phyloP scores from a whole-genome alignment of 2,888 invertebrate genomes.

The Brachyptera risi region DNA sequence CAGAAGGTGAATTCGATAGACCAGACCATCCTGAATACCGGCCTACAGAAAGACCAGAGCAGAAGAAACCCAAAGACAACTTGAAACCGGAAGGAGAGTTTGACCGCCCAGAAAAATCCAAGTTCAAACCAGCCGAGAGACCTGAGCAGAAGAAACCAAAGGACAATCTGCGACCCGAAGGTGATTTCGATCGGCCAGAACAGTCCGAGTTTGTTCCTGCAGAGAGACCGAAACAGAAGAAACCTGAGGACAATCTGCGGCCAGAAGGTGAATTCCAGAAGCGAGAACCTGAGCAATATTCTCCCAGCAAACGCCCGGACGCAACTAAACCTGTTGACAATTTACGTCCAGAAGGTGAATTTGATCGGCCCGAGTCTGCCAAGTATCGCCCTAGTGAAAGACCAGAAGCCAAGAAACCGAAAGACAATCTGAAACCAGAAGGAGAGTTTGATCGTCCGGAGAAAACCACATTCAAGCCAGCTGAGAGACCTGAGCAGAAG shows the following conservation, averaged over 20 bases:
- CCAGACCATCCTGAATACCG: constrained; percentile 41
- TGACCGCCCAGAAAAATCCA: constrained; percentile 36
- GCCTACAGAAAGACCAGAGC: constrained; percentile 40
- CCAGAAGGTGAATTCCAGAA: constrained; percentile 47
- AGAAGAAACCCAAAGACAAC: constrained; percentile 48
- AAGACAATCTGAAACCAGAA: constrained; percentile 52
- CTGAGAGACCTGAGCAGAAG: constrained; percentile 30
- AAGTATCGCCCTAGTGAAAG: constrained; percentile 17
- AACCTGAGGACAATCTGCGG: constrained; percentile 38
- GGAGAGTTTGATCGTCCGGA: constrained; percentile 50
- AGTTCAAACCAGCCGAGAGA: constrained; percentile 30
- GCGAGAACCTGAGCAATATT: constrained; percentile 33
- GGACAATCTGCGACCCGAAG: constrained; percentile 50
- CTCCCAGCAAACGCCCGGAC: constrained; percentile 43
- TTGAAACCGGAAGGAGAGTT: constrained; percentile 56
- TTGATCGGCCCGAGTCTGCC: constrained; percentile 43
- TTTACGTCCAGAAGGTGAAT: constrained; percentile 49
- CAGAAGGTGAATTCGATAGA: constrained; percentile 39
- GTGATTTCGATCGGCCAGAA: constrained; percentile 41
- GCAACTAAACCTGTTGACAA: constrained; percentile 43
- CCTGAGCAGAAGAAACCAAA: constrained; percentile 35
- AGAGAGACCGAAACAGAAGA: constrained; percentile 31
- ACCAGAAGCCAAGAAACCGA: constrained; percentile 34
- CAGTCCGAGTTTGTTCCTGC: constrained; percentile 38
- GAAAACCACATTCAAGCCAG: constrained; percentile 37